Evolutionary conservation across 2,797 vertebrate genomes (phyloP), one percentile per base, ranked within the genome.

Genomic region (Mormyrops boulengeri): DNA sequence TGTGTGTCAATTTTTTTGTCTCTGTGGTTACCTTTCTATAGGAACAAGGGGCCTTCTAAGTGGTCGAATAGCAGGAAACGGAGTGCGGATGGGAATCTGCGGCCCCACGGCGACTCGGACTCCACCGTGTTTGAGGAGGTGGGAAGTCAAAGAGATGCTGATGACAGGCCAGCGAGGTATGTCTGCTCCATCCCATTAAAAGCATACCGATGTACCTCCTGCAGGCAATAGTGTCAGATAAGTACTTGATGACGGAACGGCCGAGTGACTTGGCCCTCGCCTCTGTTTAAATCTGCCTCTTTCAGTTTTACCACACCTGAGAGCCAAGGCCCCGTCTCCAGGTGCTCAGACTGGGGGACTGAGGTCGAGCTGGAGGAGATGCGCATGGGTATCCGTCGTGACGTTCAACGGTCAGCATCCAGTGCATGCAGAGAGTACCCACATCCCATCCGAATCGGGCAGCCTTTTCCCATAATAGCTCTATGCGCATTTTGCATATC

Each of bases 301-400:
- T 91, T n/a, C 91, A 97, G 97, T 89, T 97, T 97, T 88, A 97
- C 97, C 85, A 97, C 97, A 62, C 97, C 97, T 53, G 97, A 97
- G 92, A 95, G 95, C 69, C 95, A 95, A 5, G 96, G 95, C 7
- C 95, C 96, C 3, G 89, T 91, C 26, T 92, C 96, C n/a, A 92
- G 96, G 3, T 95, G 96, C 89, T 93, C 92, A 47, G 96, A 97
- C 55, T 97, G 97, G 97, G 96, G 94, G 4, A 95, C 93, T 86
- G 96, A 95, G n/a, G 96, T 97, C 60, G 97, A 97, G 91, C 95
- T 96, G 77, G 96, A 97, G 62, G 97, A 97, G 90, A 95, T 97
- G 94, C 95, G 95, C 82, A 95, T 94, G 85, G 95, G 34, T 9
- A 96, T 97, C 80, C 95, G 94, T 85, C 95, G 92, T 77, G 97